Conservation (phyloP, 2,113 vertebrate genomes). For the Neomonachus schauinslandi region DNA sequence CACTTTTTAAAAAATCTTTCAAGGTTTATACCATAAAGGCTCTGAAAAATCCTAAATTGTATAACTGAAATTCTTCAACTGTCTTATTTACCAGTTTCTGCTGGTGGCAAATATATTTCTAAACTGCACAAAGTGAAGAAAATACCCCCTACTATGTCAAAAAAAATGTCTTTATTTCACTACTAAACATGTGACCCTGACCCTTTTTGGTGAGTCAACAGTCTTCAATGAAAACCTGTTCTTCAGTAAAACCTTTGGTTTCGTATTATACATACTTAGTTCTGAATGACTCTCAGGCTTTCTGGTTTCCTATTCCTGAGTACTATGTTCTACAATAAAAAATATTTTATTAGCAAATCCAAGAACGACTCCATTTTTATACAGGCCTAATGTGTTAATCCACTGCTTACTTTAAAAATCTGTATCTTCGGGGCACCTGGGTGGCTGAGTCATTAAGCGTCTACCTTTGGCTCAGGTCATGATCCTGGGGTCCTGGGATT, state of each 20-base stretch:
- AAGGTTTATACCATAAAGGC: background rate
- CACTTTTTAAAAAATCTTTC: background rate
- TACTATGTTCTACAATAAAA: background rate
- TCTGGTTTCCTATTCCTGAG: constrained; percentile 22
- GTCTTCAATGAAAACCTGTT: constrained; percentile 20
- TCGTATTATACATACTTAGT: background rate
- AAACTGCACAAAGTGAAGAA: background rate
- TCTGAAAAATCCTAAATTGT: background rate
- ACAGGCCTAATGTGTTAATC: background rate
- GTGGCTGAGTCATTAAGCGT: too few species aligned
- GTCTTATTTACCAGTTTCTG: constrained; percentile 8
- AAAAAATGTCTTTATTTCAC: constrained; percentile 30
- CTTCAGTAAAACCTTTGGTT: background rate
- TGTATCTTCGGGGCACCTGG: background rate
- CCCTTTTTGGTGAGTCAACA: background rate
- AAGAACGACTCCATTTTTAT: background rate
- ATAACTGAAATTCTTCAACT: constrained; percentile 37
- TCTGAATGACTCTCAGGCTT: background rate
- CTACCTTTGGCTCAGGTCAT: too few species aligned
- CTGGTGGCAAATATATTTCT: background rate
- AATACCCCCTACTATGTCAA: background rate
- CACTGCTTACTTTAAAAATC: constrained; percentile 31
- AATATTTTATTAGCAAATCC: constrained; percentile 3
- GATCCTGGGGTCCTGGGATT: too few species aligned
- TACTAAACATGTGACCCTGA: background rate